Base-by-base conservation (phyloP, 2,888 invertebrate genomes). In the Aethes cnicana region DNA sequence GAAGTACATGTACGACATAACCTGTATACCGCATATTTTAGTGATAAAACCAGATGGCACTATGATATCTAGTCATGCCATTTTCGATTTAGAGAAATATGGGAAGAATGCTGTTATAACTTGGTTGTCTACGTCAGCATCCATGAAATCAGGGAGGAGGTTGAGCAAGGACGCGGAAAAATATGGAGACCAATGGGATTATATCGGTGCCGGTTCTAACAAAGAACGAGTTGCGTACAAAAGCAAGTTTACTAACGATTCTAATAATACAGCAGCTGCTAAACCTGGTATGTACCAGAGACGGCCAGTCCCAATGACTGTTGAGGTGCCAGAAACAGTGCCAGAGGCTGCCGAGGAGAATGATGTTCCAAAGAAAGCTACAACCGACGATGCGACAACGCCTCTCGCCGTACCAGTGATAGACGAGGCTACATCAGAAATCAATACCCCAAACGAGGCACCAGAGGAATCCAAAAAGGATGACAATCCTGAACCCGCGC, bases 71-170 rank as follows among this genome's bases (percentile, higher is more conserved):
- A 61, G 55, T 0, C 71, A 80, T 37, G 88, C 80, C 0, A 68
- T 84, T 3, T 7, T 63, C 23, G 88, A 89, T 64, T 61, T 89
- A 18, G 79, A 84, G 35, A 42, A 58, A 25, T 78, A 83, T 54
- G 83, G 82, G 0, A 81, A 79, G 44, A 86, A 89, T 59, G 85
- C 85, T 0, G 47, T 87, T 0, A 66, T 88, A 21, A 69, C 80
- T 8, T 88, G 88, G 88, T 46, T 86, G 1, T 69, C 78, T 0
- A 69, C 70, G 2, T 50, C 69, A 0, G 59, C 69, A 0, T 53
- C 59, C 0, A 50, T 56, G 2, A 70, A 68, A 14, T 65, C 44
- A 4, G 60, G 66, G 4, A 72, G 84, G 20, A 68, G 63, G 11
- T 59, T 80, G 26, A 73, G 65, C 17, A 70, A 66, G 8, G 86